Percentiles rank a stretch among this genome's conserved stretches.
Conservation (phyloP, 2,113 vertebrate species). For the Bubo scandiacus region DNA sequence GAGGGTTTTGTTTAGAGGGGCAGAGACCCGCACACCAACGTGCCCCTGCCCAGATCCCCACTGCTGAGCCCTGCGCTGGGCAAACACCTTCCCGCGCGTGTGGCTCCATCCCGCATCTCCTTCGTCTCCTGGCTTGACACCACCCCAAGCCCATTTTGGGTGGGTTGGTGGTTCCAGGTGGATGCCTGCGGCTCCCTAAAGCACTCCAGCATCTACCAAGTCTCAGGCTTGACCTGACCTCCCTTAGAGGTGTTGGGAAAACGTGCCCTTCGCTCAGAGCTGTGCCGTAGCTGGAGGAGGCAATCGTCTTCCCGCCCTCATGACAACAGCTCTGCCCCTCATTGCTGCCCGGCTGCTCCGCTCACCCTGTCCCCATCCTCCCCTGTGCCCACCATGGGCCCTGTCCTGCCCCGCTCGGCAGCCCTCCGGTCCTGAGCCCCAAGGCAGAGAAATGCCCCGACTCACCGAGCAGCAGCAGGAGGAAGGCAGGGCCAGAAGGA, state of each 20-base stretch:
- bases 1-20: background rate
- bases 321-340: background rate
- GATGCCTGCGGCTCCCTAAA: background rate
- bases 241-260: too few species aligned
- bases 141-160: background rate
- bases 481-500: background rate
- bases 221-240: too few species aligned
- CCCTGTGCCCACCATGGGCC: background rate
- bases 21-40: rapidly evolving
- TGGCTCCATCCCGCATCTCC: too few species aligned
- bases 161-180: too few species aligned
- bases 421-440: background rate
- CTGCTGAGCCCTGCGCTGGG: background rate
- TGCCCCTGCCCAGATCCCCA: background rate
- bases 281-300: background rate
- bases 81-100: too few species aligned
- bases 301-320: background rate
- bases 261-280: background rate
- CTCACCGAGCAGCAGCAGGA: background rate
- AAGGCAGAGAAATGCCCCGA: background rate
- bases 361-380: background rate
- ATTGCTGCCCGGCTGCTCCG: background rate
- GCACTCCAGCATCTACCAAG: too few species aligned
- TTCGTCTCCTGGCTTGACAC: too few species aligned
- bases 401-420: background rate